Conservation (phyloP, 2,888 invertebrate genomes). For the Epirrhoe alternata region DNA sequence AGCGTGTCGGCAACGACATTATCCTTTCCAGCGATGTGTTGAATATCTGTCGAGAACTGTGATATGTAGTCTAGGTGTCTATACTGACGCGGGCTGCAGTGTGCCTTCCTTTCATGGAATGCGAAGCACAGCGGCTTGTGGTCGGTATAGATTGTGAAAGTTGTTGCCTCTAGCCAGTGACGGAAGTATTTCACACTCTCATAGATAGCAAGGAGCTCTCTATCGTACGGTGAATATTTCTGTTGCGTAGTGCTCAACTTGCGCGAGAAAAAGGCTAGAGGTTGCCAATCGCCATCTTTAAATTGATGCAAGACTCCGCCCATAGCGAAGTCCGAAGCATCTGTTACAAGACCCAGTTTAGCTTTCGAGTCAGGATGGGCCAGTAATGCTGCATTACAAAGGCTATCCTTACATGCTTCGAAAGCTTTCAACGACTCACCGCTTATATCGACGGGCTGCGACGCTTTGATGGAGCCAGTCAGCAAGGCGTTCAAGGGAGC, state of each 20-base stretch:
- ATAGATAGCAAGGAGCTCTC: constrained; percentile 58
- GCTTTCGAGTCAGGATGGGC: constrained; percentile 54
- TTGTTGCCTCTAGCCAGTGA: constrained; percentile 54
- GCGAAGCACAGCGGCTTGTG: constrained; percentile 5
- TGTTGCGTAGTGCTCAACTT: constrained; percentile 47
- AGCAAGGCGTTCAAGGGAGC: not conserved
- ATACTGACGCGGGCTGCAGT: not conserved
- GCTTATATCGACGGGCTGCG: not conserved
- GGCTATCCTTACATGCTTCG: constrained; percentile 18
- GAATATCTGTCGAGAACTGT: not conserved
- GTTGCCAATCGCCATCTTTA: constrained; percentile 45
- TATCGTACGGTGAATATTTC: constrained; percentile 53
- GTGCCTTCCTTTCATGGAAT: not conserved
- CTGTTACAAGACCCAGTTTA: constrained; percentile 50
- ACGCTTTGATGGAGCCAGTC: not conserved
- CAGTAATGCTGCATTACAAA: constrained; percentile 51
- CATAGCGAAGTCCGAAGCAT: constrained; percentile 33
- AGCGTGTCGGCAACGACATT: no score
- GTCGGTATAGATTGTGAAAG: constrained; percentile 47
- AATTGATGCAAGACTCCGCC: constrained; percentile 30
- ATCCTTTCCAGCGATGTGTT: no score
- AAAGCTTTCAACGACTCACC: not conserved
- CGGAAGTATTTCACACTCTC: constrained; percentile 53
- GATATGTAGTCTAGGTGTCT: constrained; percentile 1
- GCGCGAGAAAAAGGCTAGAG: constrained; percentile 56